Evolutionary conservation across 2,113 vertebrate genomes (phyloP).

Genomic region (Calypte anna): DNA sequence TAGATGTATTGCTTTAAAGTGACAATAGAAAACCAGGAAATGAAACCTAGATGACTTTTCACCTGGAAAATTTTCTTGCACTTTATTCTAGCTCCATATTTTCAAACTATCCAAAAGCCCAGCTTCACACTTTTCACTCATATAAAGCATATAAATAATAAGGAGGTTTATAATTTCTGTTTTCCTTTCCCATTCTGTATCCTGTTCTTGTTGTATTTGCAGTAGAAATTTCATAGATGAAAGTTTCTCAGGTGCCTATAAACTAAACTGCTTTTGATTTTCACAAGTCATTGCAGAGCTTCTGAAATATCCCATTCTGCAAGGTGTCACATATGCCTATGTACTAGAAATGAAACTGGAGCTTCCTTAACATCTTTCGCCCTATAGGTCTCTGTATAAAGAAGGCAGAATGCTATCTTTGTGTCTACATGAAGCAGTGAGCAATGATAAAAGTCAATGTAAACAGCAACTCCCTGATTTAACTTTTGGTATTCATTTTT

Average conservation of each 20-base stretch:
- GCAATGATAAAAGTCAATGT: not conserved
- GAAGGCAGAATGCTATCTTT: not conserved
- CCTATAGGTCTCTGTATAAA: not conserved
- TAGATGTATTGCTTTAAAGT: not conserved
- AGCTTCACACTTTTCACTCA: not conserved
- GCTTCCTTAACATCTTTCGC: not conserved
- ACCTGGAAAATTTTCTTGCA: slow-evolving; percentile 6
- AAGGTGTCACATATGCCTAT: not conserved
- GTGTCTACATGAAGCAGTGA: not conserved
- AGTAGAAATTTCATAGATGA: not conserved
- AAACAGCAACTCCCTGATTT: fast-evolving
- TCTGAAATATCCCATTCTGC: not conserved
- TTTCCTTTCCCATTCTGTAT: not conserved
- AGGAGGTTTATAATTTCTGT: not conserved
- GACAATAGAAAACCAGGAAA: not conserved
- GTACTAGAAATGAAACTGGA: not conserved
- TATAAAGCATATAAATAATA: not conserved
- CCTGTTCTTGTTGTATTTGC: not conserved
- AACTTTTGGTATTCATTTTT: not conserved
- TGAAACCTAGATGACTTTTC: not conserved
- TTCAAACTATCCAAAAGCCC: not conserved
- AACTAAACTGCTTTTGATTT: not conserved
- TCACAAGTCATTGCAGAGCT: not conserved
- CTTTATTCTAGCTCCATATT: not conserved
- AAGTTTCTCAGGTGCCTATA: not conserved